Conservation (phyloP, 2,888 invertebrate genomes). For the Blera fallax region DNA sequence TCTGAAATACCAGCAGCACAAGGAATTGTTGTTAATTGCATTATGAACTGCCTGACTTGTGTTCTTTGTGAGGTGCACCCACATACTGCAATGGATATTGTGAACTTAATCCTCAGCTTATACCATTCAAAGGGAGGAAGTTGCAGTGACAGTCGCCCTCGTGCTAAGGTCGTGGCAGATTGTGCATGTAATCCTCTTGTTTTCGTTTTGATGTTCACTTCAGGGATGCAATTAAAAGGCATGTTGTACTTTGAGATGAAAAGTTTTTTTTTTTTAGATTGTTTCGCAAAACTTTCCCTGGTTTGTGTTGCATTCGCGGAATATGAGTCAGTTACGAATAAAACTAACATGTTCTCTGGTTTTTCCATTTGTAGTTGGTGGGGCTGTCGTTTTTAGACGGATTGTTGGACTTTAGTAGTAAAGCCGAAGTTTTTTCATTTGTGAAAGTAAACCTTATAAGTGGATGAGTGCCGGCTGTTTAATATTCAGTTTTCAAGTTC, state of each 20-base stretch:
- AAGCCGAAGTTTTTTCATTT: too few relatives aligned
- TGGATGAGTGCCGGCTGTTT: too few relatives aligned
- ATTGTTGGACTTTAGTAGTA: too few relatives aligned
- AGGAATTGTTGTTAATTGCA: slow-evolving; percentile 32
- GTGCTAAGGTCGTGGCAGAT: background rate
- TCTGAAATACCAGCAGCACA: background rate
- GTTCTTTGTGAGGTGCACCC: background rate
- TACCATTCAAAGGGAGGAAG: background rate
- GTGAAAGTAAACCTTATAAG: too few relatives aligned
- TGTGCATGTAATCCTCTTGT: background rate
- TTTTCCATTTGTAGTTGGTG: background rate
- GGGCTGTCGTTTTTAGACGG: too few relatives aligned
- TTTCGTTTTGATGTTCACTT: background rate
- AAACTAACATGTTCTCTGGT: background rate
- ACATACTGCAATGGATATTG: background rate
- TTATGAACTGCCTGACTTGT: background rate
- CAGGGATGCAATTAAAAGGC: background rate
- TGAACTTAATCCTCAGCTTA: slow-evolving; percentile 21
- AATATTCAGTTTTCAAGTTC: too few relatives aligned
- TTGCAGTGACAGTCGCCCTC: background rate
- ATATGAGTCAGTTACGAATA: background rate
- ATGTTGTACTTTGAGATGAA: background rate
- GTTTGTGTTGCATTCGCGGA: background rate
- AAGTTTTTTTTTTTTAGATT: too few relatives aligned
- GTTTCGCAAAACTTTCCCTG: background rate